Evolutionary conservation across 1,140 invertebrate species (phyloP).

Genomic region (Cepaea nemoralis): DNA sequence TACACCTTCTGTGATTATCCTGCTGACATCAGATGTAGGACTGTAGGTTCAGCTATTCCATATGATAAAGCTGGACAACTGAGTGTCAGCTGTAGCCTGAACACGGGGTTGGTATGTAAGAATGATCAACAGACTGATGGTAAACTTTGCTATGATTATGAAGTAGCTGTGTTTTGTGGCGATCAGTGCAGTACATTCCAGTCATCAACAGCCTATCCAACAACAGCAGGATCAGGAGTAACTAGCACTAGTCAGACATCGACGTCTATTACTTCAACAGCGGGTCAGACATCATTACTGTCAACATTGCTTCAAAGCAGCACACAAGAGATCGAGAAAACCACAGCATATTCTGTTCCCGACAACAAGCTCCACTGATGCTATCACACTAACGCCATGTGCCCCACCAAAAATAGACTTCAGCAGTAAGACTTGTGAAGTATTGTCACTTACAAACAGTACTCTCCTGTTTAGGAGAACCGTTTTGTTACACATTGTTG

Average conservation of each 20-base stretch:
- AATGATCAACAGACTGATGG: constrained; percentile 49
- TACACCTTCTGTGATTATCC: constrained; percentile 42
- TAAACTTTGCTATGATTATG: constrained; percentile 54
- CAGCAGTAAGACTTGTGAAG: too few species aligned
- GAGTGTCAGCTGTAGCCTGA: constrained; percentile 57
- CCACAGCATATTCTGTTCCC: too few species aligned
- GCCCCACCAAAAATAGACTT: too few species aligned
- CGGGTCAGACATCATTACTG: background rate
- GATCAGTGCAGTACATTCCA: constrained; percentile 36
- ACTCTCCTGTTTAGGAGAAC: too few species aligned
- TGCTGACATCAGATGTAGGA: constrained; percentile 16
- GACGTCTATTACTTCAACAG: background rate
- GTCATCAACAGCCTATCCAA: background rate
- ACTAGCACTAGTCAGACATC: background rate
- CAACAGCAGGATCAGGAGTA: background rate
- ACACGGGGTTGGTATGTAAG: constrained; percentile 57
- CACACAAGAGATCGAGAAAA: background rate
- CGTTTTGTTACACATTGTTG: too few species aligned
- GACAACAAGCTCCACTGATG: too few species aligned
- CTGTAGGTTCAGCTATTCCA: background rate
- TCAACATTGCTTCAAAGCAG: background rate
- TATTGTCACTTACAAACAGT: too few species aligned
- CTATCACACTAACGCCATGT: too few species aligned
- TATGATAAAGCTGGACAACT: constrained; percentile 34
- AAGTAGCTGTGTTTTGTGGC: constrained; percentile 57